Base-by-base conservation (phyloP, 2,888 invertebrate genomes). In the Maniola hyperantus region DNA sequence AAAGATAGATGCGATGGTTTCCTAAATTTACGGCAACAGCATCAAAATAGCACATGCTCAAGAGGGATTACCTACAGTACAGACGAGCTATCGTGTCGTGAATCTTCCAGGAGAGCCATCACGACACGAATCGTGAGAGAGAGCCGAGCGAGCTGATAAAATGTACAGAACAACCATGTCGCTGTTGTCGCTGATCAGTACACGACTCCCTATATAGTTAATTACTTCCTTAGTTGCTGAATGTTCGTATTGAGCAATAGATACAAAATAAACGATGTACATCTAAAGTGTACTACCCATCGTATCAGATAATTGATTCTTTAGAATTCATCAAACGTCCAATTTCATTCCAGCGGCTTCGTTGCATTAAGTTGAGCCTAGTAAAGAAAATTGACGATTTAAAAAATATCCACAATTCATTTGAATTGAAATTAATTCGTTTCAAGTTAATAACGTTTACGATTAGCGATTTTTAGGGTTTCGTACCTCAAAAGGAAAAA, bases 1-100 rank as follows among this genome's bases (percentile, higher is more conserved):
- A 36, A 36, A 55, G 54, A 34, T 36, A 18, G 39, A 54, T 54
- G 51, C 36, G 57, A 11, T 8, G 42, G 13, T 36, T 10, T 54
- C 36, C 15, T 15, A 10, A 54, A 54, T 54, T 54, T 36, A 54
- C 54, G 26, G 34, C n/a, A 36, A 26, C 36, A 15, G 36, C n/a
- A 26, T 34, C 15, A 5, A 54, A 34, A 34, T 20, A 57, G 26
- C 18, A 44, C 13, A 53, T 15, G 7, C 62, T 53, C 5, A 39
- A 42, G 51, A 51, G 48, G 33, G 39, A 62, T 69, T 69, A 67
- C 61, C 65, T 58, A 65, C 61, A 51, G 51, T 15, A n/a, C 26
- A 26, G 51, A 65, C 34, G 50, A 81, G 76, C 79, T 87, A 89
- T 91, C 90, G 75, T 75, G 82, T 87, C 89, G 89, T 90, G 91